Base-by-base conservation (phyloP, 2,888 invertebrate genomes). In the Chloroclysta siterata region DNA sequence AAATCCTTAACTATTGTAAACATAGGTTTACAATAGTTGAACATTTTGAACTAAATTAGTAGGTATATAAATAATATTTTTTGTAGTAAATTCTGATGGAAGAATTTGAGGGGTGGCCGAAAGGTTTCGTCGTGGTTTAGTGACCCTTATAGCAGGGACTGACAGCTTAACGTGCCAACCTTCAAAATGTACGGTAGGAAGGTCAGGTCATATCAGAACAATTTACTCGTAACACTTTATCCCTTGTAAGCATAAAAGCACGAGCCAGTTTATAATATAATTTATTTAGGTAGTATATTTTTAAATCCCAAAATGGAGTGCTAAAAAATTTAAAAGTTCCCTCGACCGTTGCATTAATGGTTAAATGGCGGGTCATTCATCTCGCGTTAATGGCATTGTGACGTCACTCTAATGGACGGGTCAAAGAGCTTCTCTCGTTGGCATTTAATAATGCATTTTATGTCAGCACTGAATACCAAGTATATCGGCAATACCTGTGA, bases 311-410 rank as follows among this genome's bases (percentile, higher is more conserved):
- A 61, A 66, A 55, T 52, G 29, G 61, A 62, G 62, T 58, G 68
- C 52, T 64, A 71, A 76, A 47, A 71, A 73, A 74, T 77, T 68
- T 71, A 77, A 80, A 80, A 79, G 76, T 76, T 76, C 72, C 75
- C 74, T 47, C 53, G 53, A 53, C 56, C 47, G 63, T 69, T 78
- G 80, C 81, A 82, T 84, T 84, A 82, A 74, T 70, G 76, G 69
- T 76, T 81, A 74, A 83, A 82, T 75, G 81, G 74, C 79, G 73
- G 79, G 79, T 81, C 81, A 83, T 83, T 84, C 81, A 82, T 84
- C 82, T 82, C 78, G 55, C 71, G 74, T 68, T 82, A 82, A 82
- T 82, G 81, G 79, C 72, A 69, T 74, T 76, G 77, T 82, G 84
- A 81, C 83, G 77, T 81, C 77, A 73, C 73, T 77, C 77, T 84